phyloP scores from a whole-genome alignment of 2,888 invertebrate genomes.

The Resseliella maxima region DNA sequence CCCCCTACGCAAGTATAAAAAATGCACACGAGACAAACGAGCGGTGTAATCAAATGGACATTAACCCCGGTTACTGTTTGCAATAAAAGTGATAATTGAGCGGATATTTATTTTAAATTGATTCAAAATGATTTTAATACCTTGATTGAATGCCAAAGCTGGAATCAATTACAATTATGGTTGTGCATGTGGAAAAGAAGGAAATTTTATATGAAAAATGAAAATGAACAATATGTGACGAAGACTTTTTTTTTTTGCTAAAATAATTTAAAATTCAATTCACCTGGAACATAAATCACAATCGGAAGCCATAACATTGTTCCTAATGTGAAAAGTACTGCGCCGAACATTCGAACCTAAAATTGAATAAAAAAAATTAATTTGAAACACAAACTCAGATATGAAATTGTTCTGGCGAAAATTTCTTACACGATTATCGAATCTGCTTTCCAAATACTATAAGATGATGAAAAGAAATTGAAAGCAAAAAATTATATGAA shows the following conservation, averaged over 20 bases:
- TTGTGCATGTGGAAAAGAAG: no score
- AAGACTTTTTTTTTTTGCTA: no score
- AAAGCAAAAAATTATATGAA: not conserved
- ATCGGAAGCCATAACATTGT: conserved; percentile 78
- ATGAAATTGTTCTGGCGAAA: no score
- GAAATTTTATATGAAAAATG: no score
- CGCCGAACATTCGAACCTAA: conserved; percentile 72
- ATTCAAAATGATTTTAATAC: conserved; percentile 62
- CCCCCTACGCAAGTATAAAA: conserved; percentile 83
- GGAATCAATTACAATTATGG: no score
- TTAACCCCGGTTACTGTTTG: conserved; percentile 78
- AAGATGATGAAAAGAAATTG: conserved; percentile 60
- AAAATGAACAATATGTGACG: no score
- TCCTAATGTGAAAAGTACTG: conserved; percentile 73
- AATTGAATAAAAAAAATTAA: no score
- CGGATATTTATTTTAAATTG: conserved; percentile 39
- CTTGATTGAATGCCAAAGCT: conserved; percentile 79
- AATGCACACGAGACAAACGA: conserved; percentile 81
- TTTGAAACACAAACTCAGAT: no score
- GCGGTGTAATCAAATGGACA: conserved; percentile 78
- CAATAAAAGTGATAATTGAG: not conserved
- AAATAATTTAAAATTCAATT: no score
- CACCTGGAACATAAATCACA: conserved; percentile 79
- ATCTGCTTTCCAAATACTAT: conserved; percentile 75
- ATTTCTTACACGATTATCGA: conserved; percentile 70